These are phyloP conservation scores for Progne subis DNA, from an alignment of 2,113 vertebrate species.

Conservation along the genomic window DNA sequence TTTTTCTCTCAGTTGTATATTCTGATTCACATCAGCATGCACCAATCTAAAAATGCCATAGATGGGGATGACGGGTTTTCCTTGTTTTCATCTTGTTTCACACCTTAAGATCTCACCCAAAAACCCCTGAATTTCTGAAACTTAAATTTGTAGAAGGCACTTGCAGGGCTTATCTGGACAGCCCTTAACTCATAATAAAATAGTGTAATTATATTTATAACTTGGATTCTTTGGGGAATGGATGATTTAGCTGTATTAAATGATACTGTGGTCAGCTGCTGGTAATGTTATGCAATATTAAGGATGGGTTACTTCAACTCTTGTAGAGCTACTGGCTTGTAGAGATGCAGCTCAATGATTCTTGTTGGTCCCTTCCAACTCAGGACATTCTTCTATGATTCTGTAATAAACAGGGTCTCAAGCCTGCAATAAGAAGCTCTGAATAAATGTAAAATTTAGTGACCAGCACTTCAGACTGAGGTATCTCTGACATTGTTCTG, in stretches of 20 bases:
- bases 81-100: not conserved
- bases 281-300: not conserved
- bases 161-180: not conserved
- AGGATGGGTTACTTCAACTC: not conserved
- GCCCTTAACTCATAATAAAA: not conserved
- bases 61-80: not conserved
- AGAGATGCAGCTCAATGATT: not conserved
- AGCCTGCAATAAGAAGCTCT: not conserved
- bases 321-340: not conserved
- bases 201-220: not conserved
- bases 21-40: not conserved
- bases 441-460: not conserved
- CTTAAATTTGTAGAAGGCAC: not conserved
- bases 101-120: not conserved
- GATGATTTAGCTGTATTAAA: not conserved
- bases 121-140: not conserved
- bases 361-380: not conserved
- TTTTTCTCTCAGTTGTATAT: not conserved
- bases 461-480: not conserved
- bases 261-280: not conserved
- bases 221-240: not conserved
- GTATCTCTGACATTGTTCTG: not conserved
- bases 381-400: not conserved
- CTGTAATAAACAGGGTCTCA: not conserved
- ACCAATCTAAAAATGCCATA: fast-evolving